Percentiles rank a stretch among this genome's conserved stretches.
These are phyloP conservation scores for Pterostichus niger DNA, from an alignment of 2,888 invertebrate genomes.

Conservation along the genomic window DNA sequence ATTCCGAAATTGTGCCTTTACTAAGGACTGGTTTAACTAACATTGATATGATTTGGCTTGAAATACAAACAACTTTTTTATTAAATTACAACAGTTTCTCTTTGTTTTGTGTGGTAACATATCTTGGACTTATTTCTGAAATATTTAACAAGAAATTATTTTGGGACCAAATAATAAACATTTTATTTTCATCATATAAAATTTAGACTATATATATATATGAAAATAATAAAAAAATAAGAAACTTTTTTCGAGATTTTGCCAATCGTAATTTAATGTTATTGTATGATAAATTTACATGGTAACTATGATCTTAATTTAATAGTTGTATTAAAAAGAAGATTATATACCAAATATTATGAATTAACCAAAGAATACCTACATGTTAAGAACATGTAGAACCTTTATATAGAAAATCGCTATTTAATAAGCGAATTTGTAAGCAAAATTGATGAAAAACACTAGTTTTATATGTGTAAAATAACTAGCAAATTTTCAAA, in stretches of 20 bases:
- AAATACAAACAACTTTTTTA: slow-evolving; percentile 22
- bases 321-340: slow-evolving; percentile 39
- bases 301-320: slow-evolving; percentile 51
- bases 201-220: slow-evolving; percentile 15
- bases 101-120: slow-evolving; percentile 45
- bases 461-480: slow-evolving; percentile 60
- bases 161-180: slow-evolving; percentile 61
- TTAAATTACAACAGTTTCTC: slow-evolving; percentile 38
- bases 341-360: slow-evolving; percentile 25
- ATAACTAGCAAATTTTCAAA: slow-evolving; percentile 47
- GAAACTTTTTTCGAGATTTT: slow-evolving; percentile 45
- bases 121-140: slow-evolving; percentile 47
- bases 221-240: slow-evolving; percentile 44
- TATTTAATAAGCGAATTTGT: slow-evolving; percentile 57
- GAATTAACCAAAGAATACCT: slow-evolving; percentile 45
- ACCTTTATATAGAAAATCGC: slow-evolving; percentile 63
- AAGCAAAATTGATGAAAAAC: slow-evolving; percentile 49
- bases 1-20: slow-evolving; percentile 65
- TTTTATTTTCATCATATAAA: slow-evolving; percentile 44
- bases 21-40: slow-evolving; percentile 65
- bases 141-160: slow-evolving; percentile 52
- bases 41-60: slow-evolving; percentile 51
- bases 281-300: slow-evolving; percentile 60
- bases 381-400: slow-evolving; percentile 59
- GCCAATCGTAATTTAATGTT: slow-evolving; percentile 55